Percentiles rank a stretch among this genome's conserved stretches.
Conservation (phyloP, 2,888 invertebrate genomes). For the Pogonocherus hispidulus region DNA sequence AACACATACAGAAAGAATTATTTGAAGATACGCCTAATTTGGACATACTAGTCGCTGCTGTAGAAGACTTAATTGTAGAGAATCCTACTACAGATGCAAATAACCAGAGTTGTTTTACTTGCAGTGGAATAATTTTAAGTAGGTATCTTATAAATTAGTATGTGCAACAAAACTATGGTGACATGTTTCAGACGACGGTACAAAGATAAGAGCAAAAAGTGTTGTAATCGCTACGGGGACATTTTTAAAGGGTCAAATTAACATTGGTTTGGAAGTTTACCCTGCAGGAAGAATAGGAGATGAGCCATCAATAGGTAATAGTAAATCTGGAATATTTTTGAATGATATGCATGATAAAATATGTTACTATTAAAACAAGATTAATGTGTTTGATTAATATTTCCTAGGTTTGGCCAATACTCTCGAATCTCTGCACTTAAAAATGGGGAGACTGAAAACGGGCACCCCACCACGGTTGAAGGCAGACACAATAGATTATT, state of each 20-base stretch:
- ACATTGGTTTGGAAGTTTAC: constrained; percentile 80
- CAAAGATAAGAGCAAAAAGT: constrained; percentile 72
- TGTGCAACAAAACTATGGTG: not conserved
- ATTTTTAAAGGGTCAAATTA: constrained; percentile 88
- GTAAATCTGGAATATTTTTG: too few relatives aligned
- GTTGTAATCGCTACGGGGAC: constrained; percentile 92
- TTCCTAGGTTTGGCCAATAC: constrained; percentile 78
- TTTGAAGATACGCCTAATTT: constrained; percentile 75
- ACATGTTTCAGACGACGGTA: constrained; percentile 71
- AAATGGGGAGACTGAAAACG: constrained; percentile 86
- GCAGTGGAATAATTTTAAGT: constrained; percentile 72
- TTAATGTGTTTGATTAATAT: not conserved
- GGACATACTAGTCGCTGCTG: constrained; percentile 78
- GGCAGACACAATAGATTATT: constrained; percentile 78
- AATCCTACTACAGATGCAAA: constrained; percentile 57
- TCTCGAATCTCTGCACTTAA: constrained; percentile 78
- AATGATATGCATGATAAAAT: too few relatives aligned
- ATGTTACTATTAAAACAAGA: too few relatives aligned
- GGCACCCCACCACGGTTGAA: constrained; percentile 88
- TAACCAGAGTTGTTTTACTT: constrained; percentile 59
- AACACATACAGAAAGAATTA: constrained; percentile 80
- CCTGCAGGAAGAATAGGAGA: constrained; percentile 89
- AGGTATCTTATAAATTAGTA: constrained; percentile 42
- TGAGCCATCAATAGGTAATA: constrained; percentile 76
- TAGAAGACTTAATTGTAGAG: constrained; percentile 82